Base-by-base conservation (phyloP, 2,888 invertebrate genomes). In the Sesia apiformis region DNA sequence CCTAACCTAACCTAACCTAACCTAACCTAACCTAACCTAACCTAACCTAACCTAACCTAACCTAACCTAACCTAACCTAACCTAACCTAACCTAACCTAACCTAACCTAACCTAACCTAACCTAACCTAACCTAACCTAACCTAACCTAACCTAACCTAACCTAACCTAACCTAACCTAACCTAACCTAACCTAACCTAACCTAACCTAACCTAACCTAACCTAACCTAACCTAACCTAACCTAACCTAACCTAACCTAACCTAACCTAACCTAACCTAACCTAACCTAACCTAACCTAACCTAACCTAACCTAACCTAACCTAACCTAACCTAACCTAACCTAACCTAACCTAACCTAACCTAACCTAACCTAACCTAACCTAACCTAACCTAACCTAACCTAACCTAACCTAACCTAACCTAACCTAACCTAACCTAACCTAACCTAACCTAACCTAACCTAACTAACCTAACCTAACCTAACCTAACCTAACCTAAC, bases 101-200 rank as follows among this genome's bases (percentile, higher is more conserved):
- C 23, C 23, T 23, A 23, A 23, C 23, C 23, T 23, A 23, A 23
- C 23, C 23, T 23, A 23, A 23, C 23, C 23, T 23, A 23, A 23
- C 23, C n/a, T n/a, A n/a, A n/a, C 23, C 56, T 23, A 23, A 23
- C 23, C 23, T 23, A 23, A 23, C 23, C 23, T 23, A 23, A 23
- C 23, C 23, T 23, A 23, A 23, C 23, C n/a, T n/a, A n/a, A n/a
- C n/a, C n/a, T n/a, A 51, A 59, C 56, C 57, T 58, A 46, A 57
- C 62, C 55, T 52, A 62, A 62, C 62, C 62, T 62, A 62, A 62
- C 62, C 62, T 60, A 62, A 60, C 59, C 61, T 61, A 61, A 61
- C 61, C 61, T 60, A 62, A 62, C 60, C 62, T 62, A 62, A 62
- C 61, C 60, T 62, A 60, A 62, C 56, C 57, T 56, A 60, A 61